phyloP scores from a whole-genome alignment of 2,888 invertebrate species.

The Dione juno region DNA sequence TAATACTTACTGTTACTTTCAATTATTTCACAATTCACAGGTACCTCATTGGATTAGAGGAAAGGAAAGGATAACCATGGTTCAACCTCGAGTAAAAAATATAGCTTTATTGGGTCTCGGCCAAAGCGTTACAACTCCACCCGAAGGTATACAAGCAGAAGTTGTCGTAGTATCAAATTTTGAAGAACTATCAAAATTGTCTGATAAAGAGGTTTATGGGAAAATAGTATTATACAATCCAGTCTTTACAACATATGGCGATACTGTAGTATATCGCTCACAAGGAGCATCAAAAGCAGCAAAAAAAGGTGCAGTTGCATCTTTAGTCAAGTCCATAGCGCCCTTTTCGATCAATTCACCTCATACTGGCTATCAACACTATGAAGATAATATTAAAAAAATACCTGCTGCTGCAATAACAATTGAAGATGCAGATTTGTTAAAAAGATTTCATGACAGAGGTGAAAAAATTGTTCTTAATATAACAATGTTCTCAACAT shows the following conservation, averaged over 20 bases:
- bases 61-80: constrained; percentile 85
- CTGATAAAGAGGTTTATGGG: constrained; percentile 79
- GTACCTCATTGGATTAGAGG: constrained; percentile 84
- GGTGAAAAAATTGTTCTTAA: constrained; percentile 77
- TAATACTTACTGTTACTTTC: not conserved
- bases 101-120: constrained; percentile 88
- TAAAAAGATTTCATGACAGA: constrained; percentile 85
- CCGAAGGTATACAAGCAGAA: constrained; percentile 87
- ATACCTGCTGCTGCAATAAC: constrained; percentile 91
- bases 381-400: constrained; percentile 81
- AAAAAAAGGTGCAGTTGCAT: constrained; percentile 89
- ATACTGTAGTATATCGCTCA: constrained; percentile 86
- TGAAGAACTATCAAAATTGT: constrained; percentile 82
- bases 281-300: constrained; percentile 87
- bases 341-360: constrained; percentile 90
- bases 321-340: constrained; percentile 88
- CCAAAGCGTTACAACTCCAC: constrained; percentile 87
- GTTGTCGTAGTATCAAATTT: constrained; percentile 89
- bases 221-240: constrained; percentile 92
- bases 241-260: constrained; percentile 85
- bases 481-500: constrained; percentile 86
- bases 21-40: constrained; percentile 49
- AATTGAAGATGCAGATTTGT: constrained; percentile 89
- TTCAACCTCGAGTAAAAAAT: constrained; percentile 85
- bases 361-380: constrained; percentile 89